These are phyloP conservation scores for Etheostoma cragini DNA, from an alignment of 2,113 vertebrate genomes.

Conservation along the genomic window DNA sequence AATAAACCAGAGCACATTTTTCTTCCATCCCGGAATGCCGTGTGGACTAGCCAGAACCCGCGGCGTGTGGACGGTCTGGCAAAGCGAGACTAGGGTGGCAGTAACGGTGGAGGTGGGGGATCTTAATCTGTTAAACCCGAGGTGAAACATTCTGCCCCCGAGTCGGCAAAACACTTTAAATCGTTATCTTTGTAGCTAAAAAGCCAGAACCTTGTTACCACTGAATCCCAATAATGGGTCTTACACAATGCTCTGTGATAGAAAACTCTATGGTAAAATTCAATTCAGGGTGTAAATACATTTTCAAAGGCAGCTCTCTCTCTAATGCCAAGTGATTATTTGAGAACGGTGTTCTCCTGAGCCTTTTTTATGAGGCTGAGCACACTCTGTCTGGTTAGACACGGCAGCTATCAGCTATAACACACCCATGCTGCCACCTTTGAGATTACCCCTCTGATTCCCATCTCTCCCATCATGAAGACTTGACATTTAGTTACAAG, in stretches of 20 bases:
- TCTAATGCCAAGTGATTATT: conserved; percentile 63
- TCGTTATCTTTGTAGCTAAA: conserved; percentile 32
- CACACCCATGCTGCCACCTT: conserved; percentile 64
- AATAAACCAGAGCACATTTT: too few species aligned
- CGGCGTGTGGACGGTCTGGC: too few species aligned
- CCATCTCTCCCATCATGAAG: conserved; percentile 65
- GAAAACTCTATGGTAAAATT: conserved; percentile 53
- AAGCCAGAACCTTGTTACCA: conserved; percentile 38
- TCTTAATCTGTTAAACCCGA: conserved; percentile 22
- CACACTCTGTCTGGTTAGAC: conserved; percentile 56
- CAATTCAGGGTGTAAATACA: conserved; percentile 62
- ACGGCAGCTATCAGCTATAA: conserved; percentile 68
- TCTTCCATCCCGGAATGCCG: too few species aligned
- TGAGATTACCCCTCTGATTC: conserved; percentile 73
- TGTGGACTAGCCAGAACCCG: too few species aligned
- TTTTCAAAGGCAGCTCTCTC: conserved; percentile 50
- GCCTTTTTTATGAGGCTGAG: conserved; percentile 54
- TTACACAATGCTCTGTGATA: conserved; percentile 28
- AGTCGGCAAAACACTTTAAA: conserved; percentile 18
- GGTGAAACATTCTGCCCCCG: conserved; percentile 26
- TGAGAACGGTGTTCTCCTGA: conserved; percentile 57
- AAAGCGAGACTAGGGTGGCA: not conserved
- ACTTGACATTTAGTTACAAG: conserved; percentile 79
- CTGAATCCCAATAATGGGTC: conserved; percentile 31
- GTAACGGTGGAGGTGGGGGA: not conserved